Evolutionary conservation across 2,113 vertebrate genomes (phyloP).

Genomic region (Syrrhaptes paradoxus): DNA sequence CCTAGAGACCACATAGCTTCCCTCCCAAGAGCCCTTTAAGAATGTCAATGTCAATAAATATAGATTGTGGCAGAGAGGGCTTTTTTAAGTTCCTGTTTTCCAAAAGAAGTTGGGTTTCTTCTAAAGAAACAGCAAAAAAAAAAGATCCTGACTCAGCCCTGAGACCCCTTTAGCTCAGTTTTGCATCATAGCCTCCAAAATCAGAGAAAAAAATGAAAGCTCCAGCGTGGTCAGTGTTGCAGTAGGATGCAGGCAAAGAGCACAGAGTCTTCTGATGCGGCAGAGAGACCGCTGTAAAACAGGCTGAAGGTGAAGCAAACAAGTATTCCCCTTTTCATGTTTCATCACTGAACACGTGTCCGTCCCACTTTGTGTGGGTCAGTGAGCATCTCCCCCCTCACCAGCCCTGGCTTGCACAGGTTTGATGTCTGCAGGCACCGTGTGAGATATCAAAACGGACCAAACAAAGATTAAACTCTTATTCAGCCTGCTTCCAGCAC

Average conservation of each 20-base stretch:
- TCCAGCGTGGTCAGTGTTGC: neutral
- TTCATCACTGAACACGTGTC: neutral
- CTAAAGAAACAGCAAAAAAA: neutral
- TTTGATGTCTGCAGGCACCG: neutral
- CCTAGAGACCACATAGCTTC: neutral
- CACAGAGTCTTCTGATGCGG: neutral
- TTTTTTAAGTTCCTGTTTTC: neutral
- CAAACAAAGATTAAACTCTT: neutral
- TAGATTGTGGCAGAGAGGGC: neutral
- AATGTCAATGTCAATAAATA: neutral
- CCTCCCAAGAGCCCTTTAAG: neutral
- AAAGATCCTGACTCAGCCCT: neutral
- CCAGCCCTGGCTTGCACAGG: neutral
- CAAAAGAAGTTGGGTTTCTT: neutral
- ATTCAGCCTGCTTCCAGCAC: neutral
- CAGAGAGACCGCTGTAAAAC: neutral
- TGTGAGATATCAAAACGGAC: neutral
- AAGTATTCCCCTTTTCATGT: neutral
- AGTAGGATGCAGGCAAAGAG: neutral
- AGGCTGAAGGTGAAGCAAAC: neutral
- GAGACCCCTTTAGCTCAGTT: neutral
- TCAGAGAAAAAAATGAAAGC: neutral
- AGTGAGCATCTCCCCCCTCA: rapidly evolving
- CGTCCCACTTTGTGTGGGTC: neutral
- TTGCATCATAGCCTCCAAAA: neutral